Conservation (phyloP, 2,113 vertebrate genomes). For the Caloenas nicobarica region DNA sequence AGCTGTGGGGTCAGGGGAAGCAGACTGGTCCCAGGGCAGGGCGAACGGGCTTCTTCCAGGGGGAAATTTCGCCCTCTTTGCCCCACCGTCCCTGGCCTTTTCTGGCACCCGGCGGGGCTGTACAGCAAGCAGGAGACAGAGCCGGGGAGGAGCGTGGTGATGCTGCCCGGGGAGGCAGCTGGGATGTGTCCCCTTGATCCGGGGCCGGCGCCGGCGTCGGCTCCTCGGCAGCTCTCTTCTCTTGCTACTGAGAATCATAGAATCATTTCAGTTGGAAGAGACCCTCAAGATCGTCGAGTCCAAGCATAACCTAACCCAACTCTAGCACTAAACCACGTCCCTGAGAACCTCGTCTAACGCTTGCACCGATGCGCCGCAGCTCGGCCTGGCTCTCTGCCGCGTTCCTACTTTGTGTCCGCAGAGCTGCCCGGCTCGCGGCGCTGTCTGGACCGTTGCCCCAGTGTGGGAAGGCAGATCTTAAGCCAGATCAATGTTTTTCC, state of each 20-base stretch:
- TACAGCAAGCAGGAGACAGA: fast-evolving
- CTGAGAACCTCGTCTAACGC: too few relatives aligned
- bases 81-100: background rate
- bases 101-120: background rate
- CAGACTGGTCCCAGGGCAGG: background rate
- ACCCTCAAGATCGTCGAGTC: too few relatives aligned
- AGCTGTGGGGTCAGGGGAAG: background rate
- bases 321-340: too few relatives aligned
- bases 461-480: fast-evolving
- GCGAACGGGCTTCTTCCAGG: background rate
- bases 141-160: background rate
- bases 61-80: background rate
- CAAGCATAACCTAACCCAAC: too few relatives aligned
- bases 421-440: too few relatives aligned
- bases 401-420: background rate
- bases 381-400: background rate
- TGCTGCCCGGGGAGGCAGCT: background rate
- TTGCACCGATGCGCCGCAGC: background rate
- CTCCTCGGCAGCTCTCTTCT: background rate
- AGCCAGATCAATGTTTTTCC: background rate
- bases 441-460: background rate
- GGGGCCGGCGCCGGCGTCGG: fast-evolving
- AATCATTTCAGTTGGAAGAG: too few relatives aligned
- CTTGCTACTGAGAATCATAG: background rate
- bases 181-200: background rate